phyloP scores from a whole-genome alignment of 1,140 invertebrate genomes.

The Protaetia brevitarsis region DNA sequence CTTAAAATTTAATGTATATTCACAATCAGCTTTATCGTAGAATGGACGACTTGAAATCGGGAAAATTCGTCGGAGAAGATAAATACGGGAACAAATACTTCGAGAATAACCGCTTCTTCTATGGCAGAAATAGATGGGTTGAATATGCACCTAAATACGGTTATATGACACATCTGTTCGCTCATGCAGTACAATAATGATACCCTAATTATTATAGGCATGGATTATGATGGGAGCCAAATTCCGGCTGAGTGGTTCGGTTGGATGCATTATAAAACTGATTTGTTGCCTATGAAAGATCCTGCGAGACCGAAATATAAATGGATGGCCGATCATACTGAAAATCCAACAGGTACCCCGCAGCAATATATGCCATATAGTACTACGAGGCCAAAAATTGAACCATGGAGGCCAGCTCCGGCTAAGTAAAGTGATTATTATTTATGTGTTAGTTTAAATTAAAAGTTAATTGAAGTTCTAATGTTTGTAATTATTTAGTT shows the following conservation, averaged over 20 bases:
- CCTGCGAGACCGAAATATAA: conserved; percentile 71
- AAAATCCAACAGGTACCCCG: conserved; percentile 79
- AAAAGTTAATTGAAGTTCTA: not conserved
- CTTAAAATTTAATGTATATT: conserved; percentile 29
- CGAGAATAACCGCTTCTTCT: conserved; percentile 87
- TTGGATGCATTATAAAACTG: conserved; percentile 83
- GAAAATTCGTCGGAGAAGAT: conserved; percentile 86
- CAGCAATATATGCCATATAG: conserved; percentile 84
- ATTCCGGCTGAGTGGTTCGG: conserved; percentile 88
- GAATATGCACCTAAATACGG: conserved; percentile 73
- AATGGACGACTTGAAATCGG: conserved; percentile 83
- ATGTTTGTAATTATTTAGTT: no score
- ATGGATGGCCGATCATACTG: conserved; percentile 82
- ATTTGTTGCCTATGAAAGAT: conserved; percentile 70
- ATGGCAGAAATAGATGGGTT: conserved; percentile 92
- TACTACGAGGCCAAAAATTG: conserved; percentile 80
- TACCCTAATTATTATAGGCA: conserved; percentile 41
- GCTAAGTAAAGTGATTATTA: no score
- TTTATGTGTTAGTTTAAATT: not conserved
- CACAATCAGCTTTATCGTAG: conserved; percentile 53
- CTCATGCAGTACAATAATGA: conserved; percentile 27
- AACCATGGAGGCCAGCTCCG: conserved; percentile 77
- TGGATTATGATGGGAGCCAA: conserved; percentile 94
- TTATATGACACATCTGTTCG: conserved; percentile 38
- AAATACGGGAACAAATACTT: conserved; percentile 96